These are phyloP conservation scores for Rhabdomys dilectus DNA, from an alignment of 2,113 vertebrate genomes.

Conservation along the genomic window DNA sequence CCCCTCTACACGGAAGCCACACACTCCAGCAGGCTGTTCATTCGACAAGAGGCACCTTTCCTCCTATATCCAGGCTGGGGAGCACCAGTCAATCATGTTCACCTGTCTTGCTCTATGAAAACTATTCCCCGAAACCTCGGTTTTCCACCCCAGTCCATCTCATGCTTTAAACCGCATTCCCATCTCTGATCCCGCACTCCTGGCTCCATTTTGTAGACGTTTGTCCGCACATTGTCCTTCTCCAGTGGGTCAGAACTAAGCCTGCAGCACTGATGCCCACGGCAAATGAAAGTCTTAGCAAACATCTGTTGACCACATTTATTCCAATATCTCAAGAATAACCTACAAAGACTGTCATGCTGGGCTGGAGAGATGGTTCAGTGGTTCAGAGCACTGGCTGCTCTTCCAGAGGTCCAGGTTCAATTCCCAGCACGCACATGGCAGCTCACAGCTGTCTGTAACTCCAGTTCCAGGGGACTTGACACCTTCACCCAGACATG, in stretches of 20 bases:
- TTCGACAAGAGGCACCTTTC: background rate
- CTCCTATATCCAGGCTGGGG: background rate
- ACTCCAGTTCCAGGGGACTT: background rate
- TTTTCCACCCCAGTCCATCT: background rate
- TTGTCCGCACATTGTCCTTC: background rate
- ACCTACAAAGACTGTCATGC: background rate
- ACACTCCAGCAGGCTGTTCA: background rate
- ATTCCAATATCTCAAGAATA: background rate
- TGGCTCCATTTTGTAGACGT: background rate
- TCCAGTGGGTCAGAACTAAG: background rate
- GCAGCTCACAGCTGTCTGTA: background rate
- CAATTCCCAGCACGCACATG: background rate
- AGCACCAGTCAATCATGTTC: background rate
- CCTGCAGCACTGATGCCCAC: background rate
- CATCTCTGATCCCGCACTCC: background rate
- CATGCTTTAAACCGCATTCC: fast-evolving
- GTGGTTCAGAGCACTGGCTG: background rate
- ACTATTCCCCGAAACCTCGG: background rate
- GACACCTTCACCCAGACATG: background rate
- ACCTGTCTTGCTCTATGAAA: background rate
- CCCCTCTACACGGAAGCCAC: background rate
- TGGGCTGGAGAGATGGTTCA: background rate
- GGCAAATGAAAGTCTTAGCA: background rate
- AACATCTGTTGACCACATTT: background rate
- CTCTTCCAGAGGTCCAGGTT: background rate